These are phyloP conservation scores for Phoebastria nigripes DNA, from an alignment of 2,797 vertebrate genomes.

Conservation along the genomic window DNA sequence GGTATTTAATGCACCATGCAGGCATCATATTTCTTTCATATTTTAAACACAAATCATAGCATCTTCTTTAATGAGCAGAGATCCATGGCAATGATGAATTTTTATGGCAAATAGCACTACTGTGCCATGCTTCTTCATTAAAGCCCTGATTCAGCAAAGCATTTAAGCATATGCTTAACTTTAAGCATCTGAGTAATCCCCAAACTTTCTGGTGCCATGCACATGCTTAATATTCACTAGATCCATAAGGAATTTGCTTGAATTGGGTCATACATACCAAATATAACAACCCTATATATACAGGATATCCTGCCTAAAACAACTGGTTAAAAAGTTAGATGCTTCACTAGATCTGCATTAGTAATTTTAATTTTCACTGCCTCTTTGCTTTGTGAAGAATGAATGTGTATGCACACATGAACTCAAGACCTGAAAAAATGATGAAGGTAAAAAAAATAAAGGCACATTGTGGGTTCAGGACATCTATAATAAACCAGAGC, in stretches of 20 bases:
- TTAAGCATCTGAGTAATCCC: conserved; percentile 36
- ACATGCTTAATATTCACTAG: background rate
- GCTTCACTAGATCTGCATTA: conserved; percentile 28
- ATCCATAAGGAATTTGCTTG: background rate
- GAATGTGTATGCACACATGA: background rate
- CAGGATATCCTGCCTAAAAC: conserved; percentile 26
- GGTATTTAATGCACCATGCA: conserved; percentile 57
- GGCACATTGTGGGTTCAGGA: conserved; percentile 49
- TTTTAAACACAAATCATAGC: conserved; percentile 52
- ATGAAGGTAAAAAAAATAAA: conserved; percentile 52
- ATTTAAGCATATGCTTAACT: conserved; percentile 58
- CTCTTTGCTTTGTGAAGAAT: conserved; percentile 40
- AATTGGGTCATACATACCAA: background rate
- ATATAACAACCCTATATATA: background rate
- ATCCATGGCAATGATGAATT: conserved; percentile 50
- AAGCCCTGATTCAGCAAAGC: conserved; percentile 56
- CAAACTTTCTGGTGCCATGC: background rate
- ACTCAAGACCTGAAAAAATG: conserved; percentile 30
- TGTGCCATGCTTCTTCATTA: conserved; percentile 33
- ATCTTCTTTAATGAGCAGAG: conserved; percentile 61
- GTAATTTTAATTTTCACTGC: conserved; percentile 33
- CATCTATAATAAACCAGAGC: conserved; percentile 61
- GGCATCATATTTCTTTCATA: conserved; percentile 62
- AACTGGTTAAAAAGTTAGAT: conserved; percentile 12
- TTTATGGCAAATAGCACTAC: conserved; percentile 49